These are phyloP conservation scores for Nothobranchius kuhntae DNA, from an alignment of 2,113 vertebrate genomes.

Conservation along the genomic window DNA sequence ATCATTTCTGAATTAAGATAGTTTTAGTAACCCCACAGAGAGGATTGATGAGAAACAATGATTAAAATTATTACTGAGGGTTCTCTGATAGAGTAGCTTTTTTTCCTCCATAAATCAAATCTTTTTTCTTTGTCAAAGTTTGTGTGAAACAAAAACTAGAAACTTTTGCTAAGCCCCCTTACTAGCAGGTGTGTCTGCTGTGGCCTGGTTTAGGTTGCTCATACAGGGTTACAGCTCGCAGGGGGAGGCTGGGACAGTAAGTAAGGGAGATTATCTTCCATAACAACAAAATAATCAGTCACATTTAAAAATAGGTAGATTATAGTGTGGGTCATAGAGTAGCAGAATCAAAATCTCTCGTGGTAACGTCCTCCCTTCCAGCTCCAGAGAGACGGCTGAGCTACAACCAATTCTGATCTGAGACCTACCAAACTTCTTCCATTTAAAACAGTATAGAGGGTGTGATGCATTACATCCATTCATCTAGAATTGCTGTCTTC, in stretches of 20 bases:
- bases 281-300: slow-evolving; percentile 14
- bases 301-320: slow-evolving; percentile 20
- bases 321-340: slow-evolving; percentile 1
- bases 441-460: no score
- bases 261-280: slow-evolving; percentile 11
- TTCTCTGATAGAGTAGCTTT: neutral
- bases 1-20: no score
- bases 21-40: neutral
- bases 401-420: no score
- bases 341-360: no score
- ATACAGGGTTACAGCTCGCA: slow-evolving; percentile 30
- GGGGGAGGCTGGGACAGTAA: slow-evolving; percentile 25
- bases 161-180: neutral
- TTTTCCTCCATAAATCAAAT: neutral
- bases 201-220: slow-evolving; percentile 31
- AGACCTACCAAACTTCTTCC: no score
- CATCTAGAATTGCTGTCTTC: no score
- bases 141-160: neutral
- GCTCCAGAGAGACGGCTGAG: no score
- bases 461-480: no score
- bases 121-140: neutral
- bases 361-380: no score
- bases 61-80: no score
- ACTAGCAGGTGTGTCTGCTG: slow-evolving; percentile 12
- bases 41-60: neutral